Evolutionary conservation across 2,113 vertebrate species (phyloP), one percentile per base, ranked within the genome.

Genomic region (Cryptotis parvus): DNA sequence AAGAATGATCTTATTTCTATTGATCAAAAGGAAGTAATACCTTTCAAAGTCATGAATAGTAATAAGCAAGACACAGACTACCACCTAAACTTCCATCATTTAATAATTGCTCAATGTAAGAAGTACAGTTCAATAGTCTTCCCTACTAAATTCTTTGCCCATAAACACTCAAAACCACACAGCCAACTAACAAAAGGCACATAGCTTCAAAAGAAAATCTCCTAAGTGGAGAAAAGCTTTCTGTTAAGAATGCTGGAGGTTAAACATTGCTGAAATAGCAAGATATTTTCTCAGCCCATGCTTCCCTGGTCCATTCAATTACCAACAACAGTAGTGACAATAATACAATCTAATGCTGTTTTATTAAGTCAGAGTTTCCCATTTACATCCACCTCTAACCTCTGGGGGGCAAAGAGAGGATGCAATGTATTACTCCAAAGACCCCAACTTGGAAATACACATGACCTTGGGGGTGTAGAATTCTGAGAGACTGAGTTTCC

Each of bases 201-300:
- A 80, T 9, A 87, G 94, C 93, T 95, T 94, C 81, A 55, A 89
- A 45, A 91, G 80, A 90, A 97, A 97, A 93, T 77, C 79, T 92
- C 68, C 65, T 85, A 95, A 65, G 72, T 78, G 84, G 89, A 96
- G 87, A 96, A 95, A 75, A 95, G 90, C 15, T 10, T 86, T 63
- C 33, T 83, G 87, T 65, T 87, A 82, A 93, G 95, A 96, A 95
- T 82, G 26, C 9, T 1, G 97, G 96, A 95, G 86, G 88, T 96
- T 97, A 96, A 97, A 96, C 58, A 24, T 85, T 89, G 83, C 86
- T 91, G 93, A 94, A 97, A 98, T 70, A 94, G 86, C n/a, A 39
- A 96, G 84, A 49, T 66, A 77, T 95, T 95, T 94, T 79, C 93
- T 91, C 89, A 96, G 41, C 92, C 95, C 84, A 94, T 70, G 8